Evolutionary conservation across 2,888 invertebrate species (phyloP), one percentile per base, ranked within the genome.

Genomic region (Orthosia cruda): DNA sequence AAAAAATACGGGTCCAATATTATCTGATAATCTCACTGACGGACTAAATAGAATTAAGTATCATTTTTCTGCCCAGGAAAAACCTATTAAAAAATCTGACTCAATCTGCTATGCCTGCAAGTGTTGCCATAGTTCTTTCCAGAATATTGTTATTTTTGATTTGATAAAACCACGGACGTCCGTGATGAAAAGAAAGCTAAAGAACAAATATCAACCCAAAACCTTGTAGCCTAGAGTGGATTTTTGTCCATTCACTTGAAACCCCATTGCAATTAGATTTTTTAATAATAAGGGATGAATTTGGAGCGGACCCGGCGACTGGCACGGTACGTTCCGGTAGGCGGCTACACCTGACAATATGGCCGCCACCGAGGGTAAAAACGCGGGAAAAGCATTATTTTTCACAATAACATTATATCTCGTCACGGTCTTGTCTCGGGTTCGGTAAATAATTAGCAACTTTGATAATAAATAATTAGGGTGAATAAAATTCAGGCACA

Each of bases 321-420:
- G 88, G 87, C 77, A 88, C 89, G 81, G 52, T 71, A 15, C 71
- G 87, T 87, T 88, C 83, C 87, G 88, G 80, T 88, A 26, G 65
- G 74, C 74, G 55, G 62, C 11, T 80, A 59, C 86, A 88, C 78
- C 87, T 88, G 88, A 80, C 85, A 85, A 84, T 66, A 84, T 87
- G 85, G 72, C 83, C 16, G 73, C 68, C 40, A 23, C 23, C 20
- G 49, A 75, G 74, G 86, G 85, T 77, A 67, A 71, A 87, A 79
- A 67, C 74, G 86, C 87, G 87, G 89, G 80, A 88, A 76, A 78
- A 78, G 67, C 16, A 40, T 40, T 52, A 50, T 57, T 67, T 74
- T 67, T 66, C 26, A 40, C 23, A 80, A 80, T 75, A 74, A 65
- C 52, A 71, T 54, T 83, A 70, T n/a, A 71, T 82, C 58, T 70